These are phyloP conservation scores for Amia ocellicauda DNA, from an alignment of 2,113 vertebrate species.

Conservation along the genomic window DNA sequence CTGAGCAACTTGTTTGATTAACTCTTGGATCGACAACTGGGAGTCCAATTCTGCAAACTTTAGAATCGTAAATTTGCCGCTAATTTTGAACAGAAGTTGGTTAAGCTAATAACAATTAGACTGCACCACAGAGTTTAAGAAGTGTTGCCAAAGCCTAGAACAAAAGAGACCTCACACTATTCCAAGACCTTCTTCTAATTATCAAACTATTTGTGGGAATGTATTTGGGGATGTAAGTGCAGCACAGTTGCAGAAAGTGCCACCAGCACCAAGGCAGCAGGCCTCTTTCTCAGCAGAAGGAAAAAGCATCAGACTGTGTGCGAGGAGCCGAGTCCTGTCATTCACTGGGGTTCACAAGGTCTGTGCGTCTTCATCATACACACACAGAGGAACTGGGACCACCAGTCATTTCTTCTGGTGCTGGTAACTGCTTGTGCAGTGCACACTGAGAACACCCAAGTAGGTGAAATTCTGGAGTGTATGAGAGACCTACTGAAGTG, in stretches of 20 bases:
- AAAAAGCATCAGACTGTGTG: slow-evolving; percentile 12
- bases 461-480: slow-evolving; percentile 14
- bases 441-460: slow-evolving; percentile 35
- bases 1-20: neutral
- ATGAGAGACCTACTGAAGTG: neutral
- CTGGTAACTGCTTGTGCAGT: slow-evolving; percentile 18
- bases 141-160: slow-evolving; percentile 42
- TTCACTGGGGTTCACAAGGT: neutral
- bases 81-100: slow-evolving; percentile 36
- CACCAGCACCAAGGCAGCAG: slow-evolving; percentile 20
- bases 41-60: neutral
- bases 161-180: slow-evolving; percentile 40
- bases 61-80: slow-evolving; percentile 12
- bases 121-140: slow-evolving; percentile 40
- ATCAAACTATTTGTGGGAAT: slow-evolving; percentile 36
- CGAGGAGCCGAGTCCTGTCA: slow-evolving; percentile 16
- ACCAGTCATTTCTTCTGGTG: slow-evolving; percentile 24
- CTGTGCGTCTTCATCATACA: neutral
- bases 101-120: slow-evolving; percentile 45
- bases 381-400: slow-evolving; percentile 4
- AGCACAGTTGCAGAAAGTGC: slow-evolving; percentile 20
- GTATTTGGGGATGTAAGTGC: slow-evolving; percentile 30
- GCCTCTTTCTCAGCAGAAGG: slow-evolving; percentile 6
- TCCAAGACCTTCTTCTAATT: slow-evolving; percentile 33
- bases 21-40: slow-evolving; percentile 14